phyloP scores from a whole-genome alignment of 2,797 vertebrate genomes.

The Chanos chanos region DNA sequence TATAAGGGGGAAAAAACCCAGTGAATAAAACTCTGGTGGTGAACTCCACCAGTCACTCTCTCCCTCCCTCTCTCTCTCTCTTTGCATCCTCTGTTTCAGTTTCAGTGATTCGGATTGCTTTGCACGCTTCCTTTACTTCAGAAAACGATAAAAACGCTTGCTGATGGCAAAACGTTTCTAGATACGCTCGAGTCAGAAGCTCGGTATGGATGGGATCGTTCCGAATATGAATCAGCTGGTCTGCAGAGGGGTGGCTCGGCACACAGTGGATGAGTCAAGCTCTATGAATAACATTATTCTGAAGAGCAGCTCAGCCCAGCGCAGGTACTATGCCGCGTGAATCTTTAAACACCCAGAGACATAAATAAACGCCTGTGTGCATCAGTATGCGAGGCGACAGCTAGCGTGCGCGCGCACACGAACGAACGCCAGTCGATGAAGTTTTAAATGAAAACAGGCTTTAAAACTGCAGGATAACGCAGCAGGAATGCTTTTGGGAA shows the following conservation, averaged over 20 bases:
- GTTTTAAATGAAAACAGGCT: no score
- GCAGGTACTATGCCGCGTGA: constrained; percentile 4
- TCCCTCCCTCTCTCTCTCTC: no score
- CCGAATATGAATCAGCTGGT: constrained; percentile 40
- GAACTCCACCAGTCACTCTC: no score
- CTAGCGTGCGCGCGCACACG: no score
- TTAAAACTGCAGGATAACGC: no score
- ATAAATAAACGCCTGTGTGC: neutral
- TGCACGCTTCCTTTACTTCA: constrained; percentile 26
- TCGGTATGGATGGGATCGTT: neutral
- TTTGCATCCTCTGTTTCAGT: neutral
- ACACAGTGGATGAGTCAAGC: constrained; percentile 32
- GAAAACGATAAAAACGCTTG: no score
- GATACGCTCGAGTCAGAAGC: neutral
- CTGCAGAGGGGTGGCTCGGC: constrained; percentile 26
- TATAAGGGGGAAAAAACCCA: no score
- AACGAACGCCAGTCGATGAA: no score
- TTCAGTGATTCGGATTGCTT: neutral
- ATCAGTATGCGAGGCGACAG: no score
- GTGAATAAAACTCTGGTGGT: no score
- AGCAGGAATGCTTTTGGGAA: no score
- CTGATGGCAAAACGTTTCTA: no score
- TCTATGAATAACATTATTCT: constrained; percentile 44
- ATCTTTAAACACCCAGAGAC: constrained; percentile 17
- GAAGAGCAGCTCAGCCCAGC: constrained; percentile 5